phyloP scores from a whole-genome alignment of 2,888 invertebrate species.

The Malthinus seriepunctatus region DNA sequence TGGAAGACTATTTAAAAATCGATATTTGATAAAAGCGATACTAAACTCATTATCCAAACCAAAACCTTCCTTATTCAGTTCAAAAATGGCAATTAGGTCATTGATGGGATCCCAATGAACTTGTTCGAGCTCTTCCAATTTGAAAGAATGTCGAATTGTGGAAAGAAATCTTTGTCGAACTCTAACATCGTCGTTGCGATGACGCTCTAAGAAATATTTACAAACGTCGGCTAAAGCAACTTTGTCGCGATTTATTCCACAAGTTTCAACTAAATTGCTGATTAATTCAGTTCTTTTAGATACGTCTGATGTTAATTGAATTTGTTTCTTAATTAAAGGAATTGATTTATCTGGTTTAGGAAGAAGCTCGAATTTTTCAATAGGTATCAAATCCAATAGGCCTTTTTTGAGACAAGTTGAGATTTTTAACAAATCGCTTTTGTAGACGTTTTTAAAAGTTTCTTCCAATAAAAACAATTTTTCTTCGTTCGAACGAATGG shows the following conservation, averaged over 20 bases:
- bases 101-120: constrained; percentile 1
- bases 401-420: background rate
- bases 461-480: constrained; percentile 10
- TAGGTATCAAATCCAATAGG: constrained; percentile 12
- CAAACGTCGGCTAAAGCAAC: constrained; percentile 8
- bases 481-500: background rate
- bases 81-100: constrained; percentile 13
- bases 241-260: constrained; percentile 17
- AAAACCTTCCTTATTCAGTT: constrained; percentile 18
- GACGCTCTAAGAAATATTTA: constrained; percentile 12
- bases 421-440: constrained; percentile 5
- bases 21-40: constrained; percentile 6
- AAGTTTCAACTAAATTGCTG: constrained; percentile 16
- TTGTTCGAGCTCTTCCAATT: background rate
- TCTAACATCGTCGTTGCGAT: constrained; percentile 7
- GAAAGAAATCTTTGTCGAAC: background rate
- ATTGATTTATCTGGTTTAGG: constrained; percentile 10
- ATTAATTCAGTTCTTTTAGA: constrained; percentile 3
- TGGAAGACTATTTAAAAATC: background rate
- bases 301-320: constrained; percentile 5
- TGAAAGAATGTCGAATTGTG: background rate
- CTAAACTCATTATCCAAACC: background rate
- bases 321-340: constrained; percentile 14
- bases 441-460: constrained; percentile 9
- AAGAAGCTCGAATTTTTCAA: constrained; percentile 7